Evolutionary conservation across 2,888 invertebrate species (phyloP).

Genomic region (Nematopogon swammerdamellus): DNA sequence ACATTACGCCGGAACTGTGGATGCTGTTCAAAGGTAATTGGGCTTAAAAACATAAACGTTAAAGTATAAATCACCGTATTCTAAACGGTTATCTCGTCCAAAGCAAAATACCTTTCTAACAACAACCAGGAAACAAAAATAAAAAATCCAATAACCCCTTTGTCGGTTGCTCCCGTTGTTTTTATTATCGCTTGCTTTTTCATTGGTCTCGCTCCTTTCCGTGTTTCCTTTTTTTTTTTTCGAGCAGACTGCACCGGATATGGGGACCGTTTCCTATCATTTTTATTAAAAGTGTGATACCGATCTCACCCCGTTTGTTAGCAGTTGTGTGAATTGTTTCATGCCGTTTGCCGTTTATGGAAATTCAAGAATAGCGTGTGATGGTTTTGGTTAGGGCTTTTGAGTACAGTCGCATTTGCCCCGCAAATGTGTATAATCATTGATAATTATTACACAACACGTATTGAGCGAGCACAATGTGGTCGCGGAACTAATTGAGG

Average conservation of each 20-base stretch:
- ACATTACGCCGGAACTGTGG: not conserved
- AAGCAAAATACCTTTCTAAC: not conserved
- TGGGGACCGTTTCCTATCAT: not conserved
- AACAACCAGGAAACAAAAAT: conserved; percentile 20
- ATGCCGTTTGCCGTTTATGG: not conserved
- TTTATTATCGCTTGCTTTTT: conserved; percentile 47
- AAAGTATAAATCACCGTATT: not conserved
- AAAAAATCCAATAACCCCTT: conserved; percentile 45
- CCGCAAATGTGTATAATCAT: too few species aligned
- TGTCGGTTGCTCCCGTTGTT: conserved; percentile 36
- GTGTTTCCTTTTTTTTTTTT: not conserved
- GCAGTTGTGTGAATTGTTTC: not conserved
- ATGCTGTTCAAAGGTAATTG: not conserved
- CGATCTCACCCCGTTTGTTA: not conserved
- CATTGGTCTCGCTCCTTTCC: conserved; percentile 7
- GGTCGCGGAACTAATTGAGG: too few species aligned
- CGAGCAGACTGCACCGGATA: not conserved
- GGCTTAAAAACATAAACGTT: not conserved
- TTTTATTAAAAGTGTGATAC: not conserved
- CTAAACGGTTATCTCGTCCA: not conserved
- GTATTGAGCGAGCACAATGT: too few species aligned
- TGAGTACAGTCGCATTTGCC: too few species aligned
- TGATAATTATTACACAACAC: too few species aligned
- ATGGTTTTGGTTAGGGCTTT: too few species aligned
- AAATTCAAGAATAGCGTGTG: not conserved